Base-by-base conservation (phyloP, 2,888 invertebrate species). In the Leptura quadrifasciata region DNA sequence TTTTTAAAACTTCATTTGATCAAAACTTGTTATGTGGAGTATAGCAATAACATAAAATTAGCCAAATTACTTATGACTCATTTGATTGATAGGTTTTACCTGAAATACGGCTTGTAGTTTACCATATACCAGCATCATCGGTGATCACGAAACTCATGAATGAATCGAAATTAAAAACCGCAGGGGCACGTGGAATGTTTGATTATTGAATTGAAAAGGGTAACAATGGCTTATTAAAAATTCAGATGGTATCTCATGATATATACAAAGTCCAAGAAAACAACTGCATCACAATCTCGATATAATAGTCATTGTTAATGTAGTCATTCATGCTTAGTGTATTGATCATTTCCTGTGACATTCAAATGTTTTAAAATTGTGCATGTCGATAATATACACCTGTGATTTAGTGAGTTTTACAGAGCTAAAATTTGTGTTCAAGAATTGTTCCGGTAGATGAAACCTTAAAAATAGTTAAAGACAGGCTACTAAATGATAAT, bases 171-270 rank as follows among this genome's bases (percentile, higher is more conserved):
- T 63, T 52, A 47, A 64, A 76, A 76, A 76, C 76, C 76, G 39
- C 76, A 76, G 72, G 60, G 1, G 31, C 58, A 69, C 68, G 27
- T 31, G 58, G 67, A 72, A 60, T 61, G 57, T 24, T 65, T 75
- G 60, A n/a, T 35, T 47, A 65, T 61, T 47, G 47, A 69, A 63
- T 69, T 55, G 57, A 64, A 68, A 72, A 72, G 61, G 68, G 58
- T 76, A 72, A 72, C 76, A 76, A 72, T 76, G 52, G 18, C 52
- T 72, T 55, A 74, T 77, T 77, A 74, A 71, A 55, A 67, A 77
- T 77, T 67, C 63, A 71, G 76, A 77, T 77, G 52, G 76, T 69
- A 71, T 74, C 18, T 61, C 54, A 12, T 21, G 69, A 69, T 69
- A 69, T 69, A 69, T 10, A 18, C 20, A 47, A 78, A 72, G 18